Percentiles rank a stretch among this genome's conserved stretches.
Evolutionary conservation across 2,888 invertebrate genomes (phyloP).

Genomic region (Cabera pusaria): DNA sequence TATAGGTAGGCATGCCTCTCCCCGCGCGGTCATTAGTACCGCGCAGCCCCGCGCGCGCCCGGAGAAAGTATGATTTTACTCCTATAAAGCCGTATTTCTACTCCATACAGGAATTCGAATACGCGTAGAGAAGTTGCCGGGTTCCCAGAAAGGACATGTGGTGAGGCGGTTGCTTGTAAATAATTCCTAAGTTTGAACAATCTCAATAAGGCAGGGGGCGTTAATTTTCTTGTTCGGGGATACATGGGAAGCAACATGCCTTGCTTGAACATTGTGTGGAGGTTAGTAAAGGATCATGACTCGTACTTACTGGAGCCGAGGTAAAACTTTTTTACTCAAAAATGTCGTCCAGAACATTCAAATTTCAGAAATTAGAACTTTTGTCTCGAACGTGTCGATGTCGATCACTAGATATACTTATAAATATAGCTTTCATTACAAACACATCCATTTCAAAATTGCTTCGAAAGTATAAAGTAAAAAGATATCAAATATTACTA

Average conservation of each 20-base stretch:
- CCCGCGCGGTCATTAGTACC: conserved; percentile 83
- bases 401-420: no score
- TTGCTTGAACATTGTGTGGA: neutral
- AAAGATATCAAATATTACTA: conserved; percentile 28
- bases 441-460: conserved; percentile 10
- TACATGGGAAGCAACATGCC: conserved; percentile 4
- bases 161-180: conserved; percentile 67
- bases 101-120: conserved; percentile 83
- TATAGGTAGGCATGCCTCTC: conserved; percentile 70
- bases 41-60: conserved; percentile 65
- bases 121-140: conserved; percentile 73
- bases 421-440: no score
- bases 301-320: no score
- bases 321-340: no score
- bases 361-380: no score
- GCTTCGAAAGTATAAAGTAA: conserved; percentile 4
- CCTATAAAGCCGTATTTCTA: conserved; percentile 84
- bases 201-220: conserved; percentile 62
- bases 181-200: conserved; percentile 77
- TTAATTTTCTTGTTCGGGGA: conserved; percentile 31
- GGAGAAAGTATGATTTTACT: conserved; percentile 84
- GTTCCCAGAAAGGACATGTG: conserved; percentile 77
- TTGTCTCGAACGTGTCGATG: no score
- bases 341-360: no score
- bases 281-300: neutral